Evolutionary conservation across 2,113 vertebrate genomes (phyloP), one percentile per base, ranked within the genome.

Genomic region (Craseonycteris thonglongyai): DNA sequence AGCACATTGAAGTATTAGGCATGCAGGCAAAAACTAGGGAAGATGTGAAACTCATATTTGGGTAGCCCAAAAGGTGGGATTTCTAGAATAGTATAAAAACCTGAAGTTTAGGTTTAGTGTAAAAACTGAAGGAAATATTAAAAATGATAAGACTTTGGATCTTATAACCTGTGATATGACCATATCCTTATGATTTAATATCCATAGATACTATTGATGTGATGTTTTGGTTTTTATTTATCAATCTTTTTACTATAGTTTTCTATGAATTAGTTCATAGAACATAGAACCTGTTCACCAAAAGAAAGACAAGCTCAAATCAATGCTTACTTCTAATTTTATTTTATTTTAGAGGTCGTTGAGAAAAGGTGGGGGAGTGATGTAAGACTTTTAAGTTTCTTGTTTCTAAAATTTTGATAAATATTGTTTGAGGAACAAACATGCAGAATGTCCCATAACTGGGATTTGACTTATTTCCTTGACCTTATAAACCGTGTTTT

Each of bases 31-130:
- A 47, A 35, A 69, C 5, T 69, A 33, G 24, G 66, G 18, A 68
- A 82, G 5, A 7, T 56, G 10, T 92, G 24, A 79, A 74, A 78
- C 33, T 75, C 42, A 0, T 24, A 33, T n/a, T 72, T 88, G 45
- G 30, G 28, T 92, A 59, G 88, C 90, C 92, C 69, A 94, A 96
- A 95, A 58, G 86, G 40, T 88, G 95, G 13, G 84, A 42, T 82
- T 97, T 97, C 42, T 86, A 89, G 90, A 96, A 97, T 38, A 92
- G 16, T 2, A 4, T 87, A 51, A 21, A 72, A 28, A 30, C n/a
- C 49, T n/a, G 93, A 96, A 71, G 2, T 30, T 90, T 42, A 24
- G 91, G 68, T 59, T 93, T 26, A 95, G 42, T 3, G 1, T 78
- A n/a, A 14, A 76, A 76, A 63, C 26, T 86, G 51, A 95, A 95